These are phyloP conservation scores for Sebastolobus alascanus DNA, from an alignment of 2,797 vertebrate genomes.

Conservation along the genomic window DNA sequence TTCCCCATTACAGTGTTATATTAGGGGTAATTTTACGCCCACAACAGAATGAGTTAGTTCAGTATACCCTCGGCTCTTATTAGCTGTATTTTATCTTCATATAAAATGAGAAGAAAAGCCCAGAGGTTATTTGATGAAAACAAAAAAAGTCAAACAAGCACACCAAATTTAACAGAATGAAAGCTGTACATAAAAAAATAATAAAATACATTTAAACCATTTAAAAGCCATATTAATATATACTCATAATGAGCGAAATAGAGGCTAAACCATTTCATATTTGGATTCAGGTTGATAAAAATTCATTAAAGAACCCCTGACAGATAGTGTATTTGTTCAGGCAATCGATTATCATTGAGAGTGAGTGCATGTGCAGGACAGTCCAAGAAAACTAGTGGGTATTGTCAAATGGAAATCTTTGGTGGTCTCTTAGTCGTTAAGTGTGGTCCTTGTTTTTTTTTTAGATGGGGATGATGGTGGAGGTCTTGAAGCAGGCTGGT, in stretches of 20 bases:
- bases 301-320: no score
- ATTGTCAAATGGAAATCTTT: no score
- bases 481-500: no score
- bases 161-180: neutral
- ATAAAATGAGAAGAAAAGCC: neutral
- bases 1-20: neutral
- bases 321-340: no score
- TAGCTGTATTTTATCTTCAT: neutral
- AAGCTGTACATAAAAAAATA: neutral
- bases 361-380: no score
- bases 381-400: no score
- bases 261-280: no score
- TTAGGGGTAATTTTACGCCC: neutral
- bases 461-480: no score
- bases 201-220: neutral
- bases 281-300: no score
- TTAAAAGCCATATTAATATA: neutral
- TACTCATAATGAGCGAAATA: neutral
- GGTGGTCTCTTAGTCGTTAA: no score
- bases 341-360: no score
- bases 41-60: neutral
- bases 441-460: no score
- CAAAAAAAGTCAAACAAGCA: neutral
- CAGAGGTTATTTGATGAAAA: neutral
- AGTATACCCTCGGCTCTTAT: neutral